Evolutionary conservation across 53 echinoderm and acorn worm species (phyloP).

Genomic region (Actinopyga echinites): DNA sequence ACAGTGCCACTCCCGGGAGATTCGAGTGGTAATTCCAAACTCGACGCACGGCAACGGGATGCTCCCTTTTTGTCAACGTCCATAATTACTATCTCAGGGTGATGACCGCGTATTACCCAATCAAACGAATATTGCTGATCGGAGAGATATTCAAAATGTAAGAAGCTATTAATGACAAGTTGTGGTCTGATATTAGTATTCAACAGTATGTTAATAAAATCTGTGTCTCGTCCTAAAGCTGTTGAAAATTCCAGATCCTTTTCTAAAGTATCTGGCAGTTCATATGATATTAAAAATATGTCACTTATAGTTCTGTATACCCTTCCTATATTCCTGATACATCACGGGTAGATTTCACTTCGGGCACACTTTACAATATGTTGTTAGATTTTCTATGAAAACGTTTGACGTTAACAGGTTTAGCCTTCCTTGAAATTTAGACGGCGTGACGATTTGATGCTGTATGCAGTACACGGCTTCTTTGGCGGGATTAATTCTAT

Average conservation of each 20-base stretch:
- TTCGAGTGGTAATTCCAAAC: background rate
- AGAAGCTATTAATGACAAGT: background rate
- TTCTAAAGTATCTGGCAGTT: background rate
- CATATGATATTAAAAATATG: background rate
- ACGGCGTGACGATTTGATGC: background rate
- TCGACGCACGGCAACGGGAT: background rate
- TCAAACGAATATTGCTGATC: background rate
- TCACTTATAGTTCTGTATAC: constrained; percentile 21
- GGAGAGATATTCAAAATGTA: constrained; percentile 13
- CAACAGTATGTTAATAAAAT: background rate
- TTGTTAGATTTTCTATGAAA: background rate
- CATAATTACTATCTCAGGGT: constrained; percentile 12
- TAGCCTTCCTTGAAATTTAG: background rate
- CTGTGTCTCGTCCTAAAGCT: background rate
- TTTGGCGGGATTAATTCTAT: constrained; percentile 9
- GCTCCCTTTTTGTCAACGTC: constrained; percentile 31
- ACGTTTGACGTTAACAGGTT: background rate
- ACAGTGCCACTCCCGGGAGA: background rate
- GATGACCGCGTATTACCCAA: constrained; percentile 26
- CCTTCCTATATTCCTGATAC: constrained; percentile 12
- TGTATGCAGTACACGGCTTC: background rate
- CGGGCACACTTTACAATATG: constrained; percentile 14
- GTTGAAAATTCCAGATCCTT: background rate
- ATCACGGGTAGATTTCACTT: background rate
- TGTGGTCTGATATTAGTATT: background rate